Evolutionary conservation across 2,113 vertebrate genomes (phyloP).

Genomic region (Tenrec ecaudatus): DNA sequence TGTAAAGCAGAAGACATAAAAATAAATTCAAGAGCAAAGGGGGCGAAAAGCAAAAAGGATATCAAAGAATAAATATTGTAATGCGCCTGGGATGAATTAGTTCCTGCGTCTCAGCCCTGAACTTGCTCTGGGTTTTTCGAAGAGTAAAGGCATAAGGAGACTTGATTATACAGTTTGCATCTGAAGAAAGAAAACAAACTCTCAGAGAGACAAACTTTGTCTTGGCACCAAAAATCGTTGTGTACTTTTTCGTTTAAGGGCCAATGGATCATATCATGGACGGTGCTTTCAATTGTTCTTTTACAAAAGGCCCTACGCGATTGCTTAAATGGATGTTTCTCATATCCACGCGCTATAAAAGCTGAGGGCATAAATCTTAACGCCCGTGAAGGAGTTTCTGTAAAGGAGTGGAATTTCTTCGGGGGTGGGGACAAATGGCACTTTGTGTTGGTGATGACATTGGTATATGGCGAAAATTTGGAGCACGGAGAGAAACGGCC

Average conservation of each 20-base stretch:
- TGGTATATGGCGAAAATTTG: slow-evolving; percentile 34
- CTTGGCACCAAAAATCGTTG: slow-evolving; percentile 53
- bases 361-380: slow-evolving; percentile 61
- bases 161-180: slow-evolving; percentile 17
- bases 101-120: background rate
- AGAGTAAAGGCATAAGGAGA: slow-evolving; percentile 45
- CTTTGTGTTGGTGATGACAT: slow-evolving; percentile 66
- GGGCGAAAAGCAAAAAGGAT: slow-evolving; percentile 13
- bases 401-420: slow-evolving; percentile 45
- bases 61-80: slow-evolving; percentile 44
- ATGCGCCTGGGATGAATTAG: slow-evolving; percentile 36
- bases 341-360: slow-evolving; percentile 29
- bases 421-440: slow-evolving; percentile 59
- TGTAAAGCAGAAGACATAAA: slow-evolving; percentile 58
- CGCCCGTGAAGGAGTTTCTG: slow-evolving; percentile 68
- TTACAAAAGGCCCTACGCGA: slow-evolving; percentile 47
- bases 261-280: slow-evolving; percentile 22
- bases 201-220: slow-evolving; percentile 66
- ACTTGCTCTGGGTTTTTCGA: slow-evolving; percentile 63
- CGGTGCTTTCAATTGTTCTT: slow-evolving; percentile 42
- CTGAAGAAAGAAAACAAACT: slow-evolving; percentile 48
- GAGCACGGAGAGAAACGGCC: slow-evolving; percentile 30
- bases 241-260: slow-evolving; percentile 33
- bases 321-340: slow-evolving; percentile 68
- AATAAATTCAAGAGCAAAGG: slow-evolving; percentile 72